These are phyloP conservation scores for Drosophila bipectinata DNA, from an alignment of 1,140 invertebrate genomes.

Conservation along the genomic window DNA sequence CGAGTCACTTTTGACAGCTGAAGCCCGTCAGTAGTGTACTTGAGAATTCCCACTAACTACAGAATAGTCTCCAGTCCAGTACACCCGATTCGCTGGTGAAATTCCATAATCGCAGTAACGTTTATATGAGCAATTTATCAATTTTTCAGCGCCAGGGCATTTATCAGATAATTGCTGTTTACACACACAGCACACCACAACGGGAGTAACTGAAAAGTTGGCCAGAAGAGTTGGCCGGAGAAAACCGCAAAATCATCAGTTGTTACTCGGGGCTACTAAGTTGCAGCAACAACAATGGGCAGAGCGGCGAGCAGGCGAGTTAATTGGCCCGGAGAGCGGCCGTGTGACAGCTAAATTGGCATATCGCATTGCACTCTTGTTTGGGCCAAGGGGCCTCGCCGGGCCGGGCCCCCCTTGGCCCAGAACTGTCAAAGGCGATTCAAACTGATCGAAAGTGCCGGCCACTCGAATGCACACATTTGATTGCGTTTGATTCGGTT, in stretches of 20 bases:
- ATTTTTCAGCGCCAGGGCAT: constrained; percentile 77
- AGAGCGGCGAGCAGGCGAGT: constrained; percentile 43
- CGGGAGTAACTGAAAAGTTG: not conserved
- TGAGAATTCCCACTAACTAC: constrained; percentile 12
- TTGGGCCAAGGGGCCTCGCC: constrained; percentile 7
- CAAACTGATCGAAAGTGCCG: constrained; percentile 50
- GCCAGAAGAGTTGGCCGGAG: constrained; percentile 2
- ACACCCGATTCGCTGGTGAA: constrained; percentile 5
- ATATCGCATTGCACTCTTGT: constrained; percentile 67
- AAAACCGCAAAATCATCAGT: constrained; percentile 78
- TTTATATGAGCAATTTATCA: constrained; percentile 80
- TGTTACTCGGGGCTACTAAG: constrained; percentile 68
- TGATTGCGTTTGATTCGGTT: constrained; percentile 44
- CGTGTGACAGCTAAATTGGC: constrained; percentile 79
- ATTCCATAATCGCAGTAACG: constrained; percentile 76
- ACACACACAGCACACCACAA: constrained; percentile 59
- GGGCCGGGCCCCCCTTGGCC: constrained; percentile 24
- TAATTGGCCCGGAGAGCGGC: constrained; percentile 78
- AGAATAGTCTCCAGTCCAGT: not conserved
- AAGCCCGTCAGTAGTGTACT: constrained; percentile 37
- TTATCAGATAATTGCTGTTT: constrained; percentile 81
- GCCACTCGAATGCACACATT: constrained; percentile 10
- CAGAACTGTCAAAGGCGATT: constrained; percentile 53
- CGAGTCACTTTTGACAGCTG: constrained; percentile 29
- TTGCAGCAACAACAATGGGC: constrained; percentile 66